Conservation (phyloP, 2,888 invertebrate genomes). For the Heteromyza rotundicornis region DNA sequence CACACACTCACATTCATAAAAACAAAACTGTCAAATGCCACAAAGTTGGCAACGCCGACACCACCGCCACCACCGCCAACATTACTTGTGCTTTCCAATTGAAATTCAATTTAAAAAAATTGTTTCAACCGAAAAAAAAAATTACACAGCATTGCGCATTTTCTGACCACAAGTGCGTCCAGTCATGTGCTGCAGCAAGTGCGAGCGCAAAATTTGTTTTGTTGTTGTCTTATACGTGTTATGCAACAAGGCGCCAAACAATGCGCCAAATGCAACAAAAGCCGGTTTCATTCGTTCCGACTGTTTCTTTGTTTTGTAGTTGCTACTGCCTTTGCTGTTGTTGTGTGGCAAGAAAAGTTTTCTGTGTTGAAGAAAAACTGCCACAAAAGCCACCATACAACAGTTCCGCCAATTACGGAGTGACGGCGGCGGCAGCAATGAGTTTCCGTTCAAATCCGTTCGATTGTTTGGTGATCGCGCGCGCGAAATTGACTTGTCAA, state of each 20-base stretch:
- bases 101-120: too few species aligned
- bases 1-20: too few species aligned
- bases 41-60: too few species aligned
- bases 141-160: too few species aligned
- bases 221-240: neutral
- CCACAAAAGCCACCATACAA: slow-evolving; percentile 5
- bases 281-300: slow-evolving; percentile 1
- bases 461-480: too few species aligned
- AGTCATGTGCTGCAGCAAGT: too few species aligned
- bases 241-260: neutral
- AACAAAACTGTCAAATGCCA: too few species aligned
- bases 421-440: slow-evolving; percentile 49
- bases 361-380: neutral
- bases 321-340: slow-evolving; percentile 1
- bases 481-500: slow-evolving; percentile 6
- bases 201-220: neutral
- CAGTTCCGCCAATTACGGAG: slow-evolving; percentile 53
- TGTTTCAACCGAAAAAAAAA: too few species aligned
- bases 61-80: too few species aligned
- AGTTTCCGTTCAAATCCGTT: slow-evolving; percentile 9
- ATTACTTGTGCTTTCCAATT: too few species aligned
- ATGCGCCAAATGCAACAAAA: neutral
- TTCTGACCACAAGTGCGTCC: too few species aligned
- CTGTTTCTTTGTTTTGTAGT: neutral
- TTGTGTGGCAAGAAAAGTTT: too few species aligned